Percentiles rank a stretch among this genome's conserved stretches.
Evolutionary conservation across 2,797 vertebrate species (phyloP).

Genomic region (Ctenochaetus hawaiiensis): DNA sequence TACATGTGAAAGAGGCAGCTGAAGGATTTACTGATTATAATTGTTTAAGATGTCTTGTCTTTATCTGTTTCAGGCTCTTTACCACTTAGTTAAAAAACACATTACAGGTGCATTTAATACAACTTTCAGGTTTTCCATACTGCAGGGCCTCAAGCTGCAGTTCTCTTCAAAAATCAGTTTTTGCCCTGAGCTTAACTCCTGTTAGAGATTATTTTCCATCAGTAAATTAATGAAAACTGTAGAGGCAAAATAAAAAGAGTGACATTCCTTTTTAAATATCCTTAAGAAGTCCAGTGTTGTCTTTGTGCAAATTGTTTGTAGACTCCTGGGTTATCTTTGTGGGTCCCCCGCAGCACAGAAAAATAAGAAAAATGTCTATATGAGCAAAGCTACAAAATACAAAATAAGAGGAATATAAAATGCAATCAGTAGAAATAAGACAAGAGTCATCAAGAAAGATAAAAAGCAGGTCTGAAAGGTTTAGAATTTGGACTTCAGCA

Average conservation of each 20-base stretch:
- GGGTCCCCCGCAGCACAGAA: neutral
- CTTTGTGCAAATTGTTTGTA: no score
- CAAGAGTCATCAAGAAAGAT: neutral
- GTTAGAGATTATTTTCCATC: neutral
- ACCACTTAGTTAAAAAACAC: constrained; percentile 28
- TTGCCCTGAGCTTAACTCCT: neutral
- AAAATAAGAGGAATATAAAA: neutral
- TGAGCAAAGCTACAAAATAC: neutral
- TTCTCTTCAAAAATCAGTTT: neutral
- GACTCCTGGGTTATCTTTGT: no score
- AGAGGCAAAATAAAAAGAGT: no score
- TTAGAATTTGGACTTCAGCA: no score
- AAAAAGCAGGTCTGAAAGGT: no score
- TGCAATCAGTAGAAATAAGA: neutral
- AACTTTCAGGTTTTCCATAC: neutral
- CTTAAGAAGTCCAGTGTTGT: no score
- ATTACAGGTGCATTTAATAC: neutral
- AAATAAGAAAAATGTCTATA: neutral
- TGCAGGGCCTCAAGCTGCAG: neutral
- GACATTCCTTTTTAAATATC: no score
- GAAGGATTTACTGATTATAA: constrained; percentile 50
- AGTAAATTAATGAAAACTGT: neutral
- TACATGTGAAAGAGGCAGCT: constrained; percentile 42
- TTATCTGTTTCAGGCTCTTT: constrained; percentile 29
- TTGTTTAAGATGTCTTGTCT: constrained; percentile 53